Percentiles rank a stretch among this genome's conserved stretches.
Conservation (phyloP, 2,113 vertebrate genomes). For the Tiliqua scincoides region DNA sequence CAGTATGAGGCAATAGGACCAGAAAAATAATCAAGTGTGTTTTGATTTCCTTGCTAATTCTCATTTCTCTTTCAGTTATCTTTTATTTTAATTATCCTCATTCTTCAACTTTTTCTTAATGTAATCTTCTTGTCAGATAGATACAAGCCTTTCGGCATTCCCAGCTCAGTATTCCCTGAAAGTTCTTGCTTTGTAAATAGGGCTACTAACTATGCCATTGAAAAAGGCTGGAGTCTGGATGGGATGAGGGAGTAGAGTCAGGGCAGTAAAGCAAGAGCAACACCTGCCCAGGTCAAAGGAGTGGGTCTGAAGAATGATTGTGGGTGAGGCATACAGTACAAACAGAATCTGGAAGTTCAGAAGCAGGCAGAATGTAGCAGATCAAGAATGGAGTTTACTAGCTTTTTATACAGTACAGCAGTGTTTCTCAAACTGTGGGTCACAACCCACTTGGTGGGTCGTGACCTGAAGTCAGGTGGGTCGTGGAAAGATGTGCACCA, state of each 20-base stretch:
- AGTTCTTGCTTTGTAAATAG: not conserved
- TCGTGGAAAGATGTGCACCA: no score
- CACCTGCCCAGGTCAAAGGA: not conserved
- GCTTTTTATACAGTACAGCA: no score
- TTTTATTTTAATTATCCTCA: not conserved
- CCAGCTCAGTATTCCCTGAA: not conserved
- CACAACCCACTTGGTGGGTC: no score
- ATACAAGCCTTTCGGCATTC: not conserved
- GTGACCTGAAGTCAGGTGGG: no score
- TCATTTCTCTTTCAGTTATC: not conserved
- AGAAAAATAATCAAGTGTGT: not conserved
- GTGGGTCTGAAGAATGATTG: not conserved
- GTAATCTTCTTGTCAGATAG: not conserved
- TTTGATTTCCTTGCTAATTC: not conserved
- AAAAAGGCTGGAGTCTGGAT: not conserved
- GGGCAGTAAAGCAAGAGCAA: not conserved
- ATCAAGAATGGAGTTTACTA: no score
- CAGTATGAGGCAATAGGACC: not conserved
- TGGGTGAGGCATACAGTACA: not conserved
- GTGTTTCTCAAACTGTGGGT: no score
- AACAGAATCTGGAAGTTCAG: no score
- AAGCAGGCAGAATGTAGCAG: no score
- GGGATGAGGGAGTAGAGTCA: not conserved
- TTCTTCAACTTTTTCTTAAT: not conserved
- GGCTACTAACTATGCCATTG: not conserved